Base-by-base conservation (phyloP, 2,888 invertebrate genomes). In the Clanis bilineata region DNA sequence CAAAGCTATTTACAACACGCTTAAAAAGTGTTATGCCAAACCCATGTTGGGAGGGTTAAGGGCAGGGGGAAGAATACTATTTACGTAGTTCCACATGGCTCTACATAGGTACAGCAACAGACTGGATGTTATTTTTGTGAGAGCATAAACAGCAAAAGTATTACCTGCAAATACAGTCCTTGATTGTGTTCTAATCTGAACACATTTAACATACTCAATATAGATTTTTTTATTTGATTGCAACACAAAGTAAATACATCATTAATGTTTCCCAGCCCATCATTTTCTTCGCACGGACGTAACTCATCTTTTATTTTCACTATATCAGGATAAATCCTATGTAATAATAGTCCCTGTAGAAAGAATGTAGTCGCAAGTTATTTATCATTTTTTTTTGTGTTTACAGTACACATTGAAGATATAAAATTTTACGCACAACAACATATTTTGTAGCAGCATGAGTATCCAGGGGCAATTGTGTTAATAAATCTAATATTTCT, bases 151-250 rank as follows among this genome's bases (percentile, higher is more conserved):
- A n/a, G n/a, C n/a, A n/a, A n/a, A n/a, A 41, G 6, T 18, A 18
- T 18, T 72, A 90, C 90, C 83, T 80, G 80, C 18, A 90, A 66
- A 58, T 69, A 59, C 58, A 79, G 61, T 23, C 73, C 64, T 28
- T 79, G 64, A 9, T 72, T 70, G 62, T 77, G 68, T 79, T 91
- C 91, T n/a, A 79, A 63, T 76, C 85, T 86, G 56, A 90, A 82
- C 47, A 90, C 74, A 64, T 90, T 86, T 62, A 91, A 78, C 57
- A 90, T 76, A 62, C 77, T 79, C 23, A 85, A 60, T 7, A 88
- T 62, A 69, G 86, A 86, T 72, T 91, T 92, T 60, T 82, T 82
- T 55, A 92, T 86, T 79, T 92, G 92, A 70, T 85, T 90, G 36
- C 83, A 75, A 72, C 90, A 87, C 15, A 92, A 68, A 15, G 75